Evolutionary conservation across 1,140 invertebrate genomes (phyloP).

Genomic region (Drosophila setifemur): DNA sequence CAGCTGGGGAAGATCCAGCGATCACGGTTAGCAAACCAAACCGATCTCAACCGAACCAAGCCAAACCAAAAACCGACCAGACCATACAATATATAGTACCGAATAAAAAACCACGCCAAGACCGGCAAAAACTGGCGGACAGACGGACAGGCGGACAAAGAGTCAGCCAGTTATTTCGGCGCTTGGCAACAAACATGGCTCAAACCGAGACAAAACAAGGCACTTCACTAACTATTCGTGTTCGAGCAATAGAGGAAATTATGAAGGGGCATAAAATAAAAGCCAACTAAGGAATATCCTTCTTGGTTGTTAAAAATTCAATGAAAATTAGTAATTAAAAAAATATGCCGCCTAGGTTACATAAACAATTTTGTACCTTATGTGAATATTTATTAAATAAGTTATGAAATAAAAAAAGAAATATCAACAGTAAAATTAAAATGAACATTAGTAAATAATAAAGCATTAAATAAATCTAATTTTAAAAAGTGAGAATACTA

Average conservation of each 20-base stretch:
- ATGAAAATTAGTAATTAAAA: neutral
- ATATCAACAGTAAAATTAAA: no score
- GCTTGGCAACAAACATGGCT: conserved; percentile 45
- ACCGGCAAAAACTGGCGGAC: conserved; percentile 19
- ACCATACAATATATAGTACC: conserved; percentile 1
- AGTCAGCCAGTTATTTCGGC: conserved; percentile 29
- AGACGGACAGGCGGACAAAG: conserved; percentile 8
- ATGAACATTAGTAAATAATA: no score
- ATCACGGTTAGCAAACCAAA: conserved; percentile 40
- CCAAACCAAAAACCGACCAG: conserved; percentile 14
- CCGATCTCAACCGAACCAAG: conserved; percentile 12
- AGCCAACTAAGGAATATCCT: neutral
- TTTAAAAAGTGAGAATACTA: no score
- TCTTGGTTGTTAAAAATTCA: neutral
- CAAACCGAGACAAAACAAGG: conserved; percentile 23
- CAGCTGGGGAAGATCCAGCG: conserved; percentile 40
- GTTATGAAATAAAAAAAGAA: no score
- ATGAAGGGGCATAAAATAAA: neutral
- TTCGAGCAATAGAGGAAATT: conserved; percentile 17
- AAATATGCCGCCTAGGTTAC: neutral
- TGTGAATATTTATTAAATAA: no score
- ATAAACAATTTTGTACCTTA: neutral
- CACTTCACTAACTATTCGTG: conserved; percentile 33
- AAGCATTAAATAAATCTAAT: no score
- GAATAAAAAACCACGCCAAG: conserved; percentile 1